Evolutionary conservation across 2,888 invertebrate species (phyloP).

Genomic region (Oasisia sp.): DNA sequence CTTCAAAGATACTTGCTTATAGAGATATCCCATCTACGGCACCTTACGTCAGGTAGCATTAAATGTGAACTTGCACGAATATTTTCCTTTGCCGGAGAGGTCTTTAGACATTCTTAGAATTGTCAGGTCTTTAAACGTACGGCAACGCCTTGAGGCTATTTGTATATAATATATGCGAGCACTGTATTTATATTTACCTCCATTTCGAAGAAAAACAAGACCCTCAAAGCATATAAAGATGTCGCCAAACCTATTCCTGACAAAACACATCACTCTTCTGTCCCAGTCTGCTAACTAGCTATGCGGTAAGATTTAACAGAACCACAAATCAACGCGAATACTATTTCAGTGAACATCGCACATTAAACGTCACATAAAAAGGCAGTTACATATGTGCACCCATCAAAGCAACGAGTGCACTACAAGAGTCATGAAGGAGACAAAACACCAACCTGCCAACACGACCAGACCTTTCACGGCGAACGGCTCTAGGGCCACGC

Average conservation of each 20-base stretch:
- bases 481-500: neutral
- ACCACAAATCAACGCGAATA: neutral
- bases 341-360: neutral
- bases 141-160: neutral
- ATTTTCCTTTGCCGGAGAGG: neutral
- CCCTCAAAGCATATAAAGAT: neutral
- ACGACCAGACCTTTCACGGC: conserved; percentile 17
- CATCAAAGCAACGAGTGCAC: neutral
- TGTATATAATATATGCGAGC: neutral
- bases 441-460: neutral
- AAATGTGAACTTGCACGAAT: neutral
- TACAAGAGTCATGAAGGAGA: neutral
- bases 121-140: neutral
- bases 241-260: neutral
- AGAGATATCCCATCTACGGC: too few relatives aligned
- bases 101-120: neutral
- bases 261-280: neutral
- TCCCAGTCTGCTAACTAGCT: neutral
- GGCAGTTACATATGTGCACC: neutral
- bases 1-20: too few relatives aligned
- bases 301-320: neutral
- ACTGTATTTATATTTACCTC: neutral
- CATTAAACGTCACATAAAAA: neutral
- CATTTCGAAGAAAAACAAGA: neutral
- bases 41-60: too few relatives aligned